Percentiles rank a stretch among this genome's conserved stretches.
These are phyloP conservation scores for Takifugu bimaculatus DNA, from an alignment of 2,113 vertebrate species.

Conservation along the genomic window DNA sequence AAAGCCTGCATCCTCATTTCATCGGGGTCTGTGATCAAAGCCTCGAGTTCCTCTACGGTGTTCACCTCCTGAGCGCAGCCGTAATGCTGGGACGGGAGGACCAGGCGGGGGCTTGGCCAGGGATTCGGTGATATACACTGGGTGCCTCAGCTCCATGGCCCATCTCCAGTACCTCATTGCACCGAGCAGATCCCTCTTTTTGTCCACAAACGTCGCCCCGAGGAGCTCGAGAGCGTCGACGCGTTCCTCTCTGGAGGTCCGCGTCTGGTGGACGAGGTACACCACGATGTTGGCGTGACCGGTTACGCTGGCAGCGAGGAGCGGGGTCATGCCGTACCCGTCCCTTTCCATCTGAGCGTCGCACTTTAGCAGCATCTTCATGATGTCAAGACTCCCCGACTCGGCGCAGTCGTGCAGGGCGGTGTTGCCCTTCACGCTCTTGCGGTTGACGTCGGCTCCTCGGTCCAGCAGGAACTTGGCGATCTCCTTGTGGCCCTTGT, in stretches of 20 bases:
- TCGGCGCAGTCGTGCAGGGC: slow-evolving; percentile 93
- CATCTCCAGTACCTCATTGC: slow-evolving; percentile 89
- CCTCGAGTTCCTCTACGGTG: slow-evolving; percentile 85
- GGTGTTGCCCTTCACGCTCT: slow-evolving; percentile 93
- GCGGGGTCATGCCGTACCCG: slow-evolving; percentile 93
- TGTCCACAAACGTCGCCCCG: slow-evolving; percentile 92
- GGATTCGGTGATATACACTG: slow-evolving; percentile 64
- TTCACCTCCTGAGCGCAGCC: slow-evolving; percentile 85
- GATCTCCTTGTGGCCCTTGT: slow-evolving; percentile 93
- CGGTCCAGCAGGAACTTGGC: slow-evolving; percentile 89
- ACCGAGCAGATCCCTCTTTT: slow-evolving; percentile 88
- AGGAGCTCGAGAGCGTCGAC: slow-evolving; percentile 88
- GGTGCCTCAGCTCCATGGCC: slow-evolving; percentile 88
- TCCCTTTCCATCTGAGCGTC: slow-evolving; percentile 89
- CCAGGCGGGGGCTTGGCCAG: slow-evolving; percentile 82
- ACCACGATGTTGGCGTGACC: slow-evolving; percentile 96
- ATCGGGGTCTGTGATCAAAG: slow-evolving; percentile 88
- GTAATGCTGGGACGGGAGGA: slow-evolving; percentile 85
- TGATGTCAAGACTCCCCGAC: slow-evolving; percentile 92
- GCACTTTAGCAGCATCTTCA: slow-evolving; percentile 88
- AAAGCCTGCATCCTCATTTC: slow-evolving; percentile 96
- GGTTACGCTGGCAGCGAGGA: slow-evolving; percentile 90
- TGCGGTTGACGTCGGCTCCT: slow-evolving; percentile 89
- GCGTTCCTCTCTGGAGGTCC: slow-evolving; percentile 77
- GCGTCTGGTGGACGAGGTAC: slow-evolving; percentile 82